A percentile compares a stretch with the other conserved stretches of the same genome.
Conservation (phyloP, 2,113 vertebrate species). For the Crocuta crocuta region DNA sequence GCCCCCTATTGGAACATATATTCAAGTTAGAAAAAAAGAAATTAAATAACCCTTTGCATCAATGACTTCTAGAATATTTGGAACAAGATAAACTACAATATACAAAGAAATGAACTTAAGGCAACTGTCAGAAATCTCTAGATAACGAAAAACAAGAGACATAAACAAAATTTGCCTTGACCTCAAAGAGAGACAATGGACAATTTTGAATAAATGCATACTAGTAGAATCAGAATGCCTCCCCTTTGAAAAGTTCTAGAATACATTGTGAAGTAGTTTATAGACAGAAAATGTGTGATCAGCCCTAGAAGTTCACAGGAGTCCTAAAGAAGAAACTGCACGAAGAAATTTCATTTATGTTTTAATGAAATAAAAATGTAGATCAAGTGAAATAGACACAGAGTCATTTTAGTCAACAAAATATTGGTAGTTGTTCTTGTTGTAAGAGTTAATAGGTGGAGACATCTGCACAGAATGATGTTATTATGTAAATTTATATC, state of each 20-base stretch:
- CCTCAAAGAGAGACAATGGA: background rate
- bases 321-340: background rate
- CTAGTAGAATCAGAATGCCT: background rate
- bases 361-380: background rate
- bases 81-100: background rate
- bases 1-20: accelerated
- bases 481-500: background rate
- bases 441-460: background rate
- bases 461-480: background rate
- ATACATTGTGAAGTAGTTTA: background rate
- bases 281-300: background rate
- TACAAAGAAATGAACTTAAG: background rate
- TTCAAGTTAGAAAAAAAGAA: background rate
- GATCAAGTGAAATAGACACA: background rate
- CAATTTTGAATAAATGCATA: background rate
- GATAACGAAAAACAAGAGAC: background rate
- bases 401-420: background rate
- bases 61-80: background rate
- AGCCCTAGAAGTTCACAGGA: background rate
- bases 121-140: background rate
- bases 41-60: background rate
- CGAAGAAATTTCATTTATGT: background rate
- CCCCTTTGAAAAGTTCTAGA: background rate
- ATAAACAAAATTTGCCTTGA: background rate
- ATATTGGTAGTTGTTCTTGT: background rate